Conservation (phyloP, 2,888 invertebrate species). For the Drosophila quinaria region DNA sequence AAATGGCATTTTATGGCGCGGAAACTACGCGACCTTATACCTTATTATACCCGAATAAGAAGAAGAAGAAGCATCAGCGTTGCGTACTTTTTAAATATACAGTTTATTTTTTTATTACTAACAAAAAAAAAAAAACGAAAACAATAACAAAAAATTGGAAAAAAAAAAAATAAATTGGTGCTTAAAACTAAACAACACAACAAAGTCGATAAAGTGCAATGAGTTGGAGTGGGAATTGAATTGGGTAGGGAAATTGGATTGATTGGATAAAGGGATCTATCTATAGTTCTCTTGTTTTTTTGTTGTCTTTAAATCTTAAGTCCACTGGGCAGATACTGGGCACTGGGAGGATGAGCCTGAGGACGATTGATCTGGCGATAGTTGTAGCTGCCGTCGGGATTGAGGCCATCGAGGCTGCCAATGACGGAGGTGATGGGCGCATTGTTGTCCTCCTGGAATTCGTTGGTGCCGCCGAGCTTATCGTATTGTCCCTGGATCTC, state of each 20-base stretch:
- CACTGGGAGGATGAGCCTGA: constrained; percentile 54
- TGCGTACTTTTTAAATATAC: constrained; percentile 54
- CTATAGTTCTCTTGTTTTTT: background rate
- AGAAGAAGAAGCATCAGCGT: constrained; percentile 33
- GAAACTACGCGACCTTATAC: constrained; percentile 55
- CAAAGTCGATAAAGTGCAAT: constrained; percentile 16
- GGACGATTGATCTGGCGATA: constrained; percentile 73
- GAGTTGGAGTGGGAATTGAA: background rate
- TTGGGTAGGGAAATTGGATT: background rate
- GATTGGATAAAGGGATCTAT: background rate
- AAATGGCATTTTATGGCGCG: constrained; percentile 64
- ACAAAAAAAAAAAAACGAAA: constrained; percentile 42
- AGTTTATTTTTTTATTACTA: constrained; percentile 46
- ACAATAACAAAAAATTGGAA: constrained; percentile 45
- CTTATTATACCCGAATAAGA: background rate
- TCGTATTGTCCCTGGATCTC: constrained; percentile 85
- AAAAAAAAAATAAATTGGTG: constrained; percentile 24
- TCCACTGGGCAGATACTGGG: constrained; percentile 78
- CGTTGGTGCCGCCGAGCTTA: constrained; percentile 81
- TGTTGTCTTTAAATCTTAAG: constrained; percentile 49
- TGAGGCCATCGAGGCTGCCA: constrained; percentile 81
- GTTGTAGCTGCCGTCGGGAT: constrained; percentile 82
- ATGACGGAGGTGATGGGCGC: constrained; percentile 82
- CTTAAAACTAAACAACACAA: constrained; percentile 75
- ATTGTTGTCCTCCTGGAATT: constrained; percentile 79